Percentiles rank a stretch among this genome's conserved stretches.
phyloP scores from a whole-genome alignment of 2,113 vertebrate genomes.

The Neogobius melanostomus region DNA sequence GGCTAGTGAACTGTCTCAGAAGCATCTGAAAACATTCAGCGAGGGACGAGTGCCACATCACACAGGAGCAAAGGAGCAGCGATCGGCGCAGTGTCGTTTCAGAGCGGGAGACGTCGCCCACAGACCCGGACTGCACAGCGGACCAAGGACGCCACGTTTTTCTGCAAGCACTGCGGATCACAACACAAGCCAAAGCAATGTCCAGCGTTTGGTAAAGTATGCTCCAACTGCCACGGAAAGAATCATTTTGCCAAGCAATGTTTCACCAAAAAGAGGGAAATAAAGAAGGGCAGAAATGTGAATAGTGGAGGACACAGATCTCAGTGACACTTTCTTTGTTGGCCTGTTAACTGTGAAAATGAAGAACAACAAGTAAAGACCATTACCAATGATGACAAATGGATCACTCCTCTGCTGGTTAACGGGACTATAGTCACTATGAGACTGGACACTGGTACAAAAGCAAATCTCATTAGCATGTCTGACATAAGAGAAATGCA shows the following conservation, averaged over 20 bases:
- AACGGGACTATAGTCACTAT: neutral
- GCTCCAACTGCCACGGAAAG: neutral
- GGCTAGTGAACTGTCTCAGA: no score
- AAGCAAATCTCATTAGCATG: neutral
- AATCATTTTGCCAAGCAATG: neutral
- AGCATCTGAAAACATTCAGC: neutral
- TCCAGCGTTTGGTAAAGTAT: neutral
- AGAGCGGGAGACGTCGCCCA: neutral
- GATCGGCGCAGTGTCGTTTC: neutral
- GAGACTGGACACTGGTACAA: slow-evolving; percentile 5
- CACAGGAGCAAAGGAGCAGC: neutral
- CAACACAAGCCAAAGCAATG: no score
- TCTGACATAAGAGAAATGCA: neutral
- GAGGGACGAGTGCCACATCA: neutral
- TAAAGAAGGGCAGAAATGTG: neutral
- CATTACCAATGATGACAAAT: neutral
- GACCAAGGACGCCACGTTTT: neutral
- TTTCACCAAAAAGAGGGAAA: neutral
- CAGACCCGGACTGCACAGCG: neutral
- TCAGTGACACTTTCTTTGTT: neutral
- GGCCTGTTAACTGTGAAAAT: neutral
- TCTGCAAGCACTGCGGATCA: neutral
- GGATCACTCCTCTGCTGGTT: neutral
- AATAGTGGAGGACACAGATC: no score
- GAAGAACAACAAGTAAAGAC: neutral